Percentiles rank a stretch among this genome's conserved stretches.
Evolutionary conservation across 2,113 vertebrate genomes (phyloP).

Genomic region (Indicator maculatus): DNA sequence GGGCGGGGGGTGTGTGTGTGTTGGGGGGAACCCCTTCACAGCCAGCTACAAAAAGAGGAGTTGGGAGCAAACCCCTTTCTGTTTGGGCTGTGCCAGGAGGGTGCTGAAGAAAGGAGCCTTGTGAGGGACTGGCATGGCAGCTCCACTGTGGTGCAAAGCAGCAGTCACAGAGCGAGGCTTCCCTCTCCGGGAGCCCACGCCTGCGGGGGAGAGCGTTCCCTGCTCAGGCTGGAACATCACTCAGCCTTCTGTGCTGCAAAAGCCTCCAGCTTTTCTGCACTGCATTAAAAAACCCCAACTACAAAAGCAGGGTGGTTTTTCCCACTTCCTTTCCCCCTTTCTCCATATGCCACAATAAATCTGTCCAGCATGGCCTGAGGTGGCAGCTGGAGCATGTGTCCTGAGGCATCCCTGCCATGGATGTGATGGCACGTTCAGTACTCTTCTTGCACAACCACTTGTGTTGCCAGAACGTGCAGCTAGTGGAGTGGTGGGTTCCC

Average conservation of each 20-base stretch:
- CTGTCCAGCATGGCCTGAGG: not conserved
- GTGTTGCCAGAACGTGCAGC: accelerated
- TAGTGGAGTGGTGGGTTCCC: accelerated
- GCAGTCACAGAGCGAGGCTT: not conserved
- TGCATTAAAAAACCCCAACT: accelerated
- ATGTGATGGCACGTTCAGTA: accelerated
- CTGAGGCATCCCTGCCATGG: not conserved
- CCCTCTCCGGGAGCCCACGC: not conserved
- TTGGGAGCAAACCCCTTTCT: not conserved
- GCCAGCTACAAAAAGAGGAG: not conserved
- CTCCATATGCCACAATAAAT: not conserved
- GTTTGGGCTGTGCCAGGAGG: not conserved
- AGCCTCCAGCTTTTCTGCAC: not conserved
- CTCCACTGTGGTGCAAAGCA: not conserved
- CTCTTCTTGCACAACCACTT: not conserved
- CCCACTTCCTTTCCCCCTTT: not conserved
- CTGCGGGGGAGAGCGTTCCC: not conserved
- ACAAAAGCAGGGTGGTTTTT: not conserved
- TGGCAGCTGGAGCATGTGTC: not conserved
- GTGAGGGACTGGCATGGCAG: accelerated
- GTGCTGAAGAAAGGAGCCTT: not conserved
- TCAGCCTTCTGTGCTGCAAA: not conserved
- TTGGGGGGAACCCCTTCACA: not conserved
- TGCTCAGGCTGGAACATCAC: not conserved
- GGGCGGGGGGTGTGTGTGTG: accelerated